Conservation (phyloP, 2,797 vertebrate genomes). For the Diglossa cyanea region DNA sequence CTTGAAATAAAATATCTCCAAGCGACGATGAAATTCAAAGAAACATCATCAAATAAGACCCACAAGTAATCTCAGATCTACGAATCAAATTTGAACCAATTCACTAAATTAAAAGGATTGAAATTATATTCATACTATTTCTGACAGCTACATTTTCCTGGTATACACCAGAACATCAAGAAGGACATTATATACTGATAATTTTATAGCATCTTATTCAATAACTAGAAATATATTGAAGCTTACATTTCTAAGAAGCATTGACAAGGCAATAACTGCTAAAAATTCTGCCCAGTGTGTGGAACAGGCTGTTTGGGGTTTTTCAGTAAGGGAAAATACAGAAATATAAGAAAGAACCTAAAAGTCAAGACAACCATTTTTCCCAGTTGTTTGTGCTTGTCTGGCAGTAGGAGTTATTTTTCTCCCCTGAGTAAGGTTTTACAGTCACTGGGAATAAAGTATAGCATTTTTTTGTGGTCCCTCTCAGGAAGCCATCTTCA, state of each 20-base stretch:
- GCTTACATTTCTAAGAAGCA: background rate
- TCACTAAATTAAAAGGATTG: background rate
- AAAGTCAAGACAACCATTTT: background rate
- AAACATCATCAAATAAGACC: background rate
- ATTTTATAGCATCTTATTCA: background rate
- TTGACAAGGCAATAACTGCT: background rate
- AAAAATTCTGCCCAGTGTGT: background rate
- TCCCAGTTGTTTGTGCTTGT: background rate
- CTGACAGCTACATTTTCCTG: background rate
- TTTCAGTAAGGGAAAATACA: background rate
- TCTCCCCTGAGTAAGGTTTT: background rate
- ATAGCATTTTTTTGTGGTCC: background rate
- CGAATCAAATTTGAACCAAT: background rate
- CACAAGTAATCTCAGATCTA: background rate
- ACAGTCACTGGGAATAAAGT: background rate
- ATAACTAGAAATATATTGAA: background rate
- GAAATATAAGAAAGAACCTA: background rate
- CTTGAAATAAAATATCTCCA: background rate
- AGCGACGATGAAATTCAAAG: background rate
- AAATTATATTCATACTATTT: background rate
- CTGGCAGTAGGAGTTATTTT: background rate
- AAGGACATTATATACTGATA: background rate
- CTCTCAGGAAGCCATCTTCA: background rate
- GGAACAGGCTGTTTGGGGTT: background rate
- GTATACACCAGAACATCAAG: background rate